Base-by-base conservation (phyloP, 2,113 vertebrate species). In the Scortum barcoo region DNA sequence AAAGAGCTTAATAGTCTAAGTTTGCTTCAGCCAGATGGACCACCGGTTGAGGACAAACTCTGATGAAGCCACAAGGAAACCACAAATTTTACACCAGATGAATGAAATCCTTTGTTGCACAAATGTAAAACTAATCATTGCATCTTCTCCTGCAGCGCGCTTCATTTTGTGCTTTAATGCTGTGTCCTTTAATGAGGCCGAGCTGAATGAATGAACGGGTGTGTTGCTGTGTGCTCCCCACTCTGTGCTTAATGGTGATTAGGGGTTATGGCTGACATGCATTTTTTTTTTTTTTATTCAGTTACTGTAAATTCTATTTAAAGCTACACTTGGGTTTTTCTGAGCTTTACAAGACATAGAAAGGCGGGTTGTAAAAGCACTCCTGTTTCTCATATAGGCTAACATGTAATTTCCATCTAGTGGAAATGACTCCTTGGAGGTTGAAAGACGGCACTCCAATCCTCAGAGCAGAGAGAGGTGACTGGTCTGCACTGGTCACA, bases 401-500 rank as follows among this genome's bases (percentile, higher is more conserved):
- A 88, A 78, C 87, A 78, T 91, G 84, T 91, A 80, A 88, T 91
- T 92, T 91, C 66, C 75, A 86, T 85, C 76, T 77, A 88, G 74
- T 92, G 83, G 86, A 84, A 85, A 85, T 30, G 63, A 89, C 90
- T 93, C 85, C 91, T 91, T 38, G 40, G 90, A 91, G 90, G 87
- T 78, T 90, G 81, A 86, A 84, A 92, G 91, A 89, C 87, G 20
- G 84, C 73, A 86, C 95, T 92, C 93, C 93, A 95, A 95, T 95
- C 89, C 94, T 94, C 58, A 80, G 94, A 95, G 89, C 85, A 87
- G 95, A 95, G 96, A 91, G 95, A 96, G 95, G 93, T 96, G 96
- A 96, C 96, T 96, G 96, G 94, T 96, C 96, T 95, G 93, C 92
- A 81, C 81, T 86, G 94, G 94, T 97, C 97, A 99, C 97, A 96